Evolutionary conservation across 1,140 invertebrate species (phyloP), one percentile per base, ranked within the genome.

Genomic region (Pararge aegeria): DNA sequence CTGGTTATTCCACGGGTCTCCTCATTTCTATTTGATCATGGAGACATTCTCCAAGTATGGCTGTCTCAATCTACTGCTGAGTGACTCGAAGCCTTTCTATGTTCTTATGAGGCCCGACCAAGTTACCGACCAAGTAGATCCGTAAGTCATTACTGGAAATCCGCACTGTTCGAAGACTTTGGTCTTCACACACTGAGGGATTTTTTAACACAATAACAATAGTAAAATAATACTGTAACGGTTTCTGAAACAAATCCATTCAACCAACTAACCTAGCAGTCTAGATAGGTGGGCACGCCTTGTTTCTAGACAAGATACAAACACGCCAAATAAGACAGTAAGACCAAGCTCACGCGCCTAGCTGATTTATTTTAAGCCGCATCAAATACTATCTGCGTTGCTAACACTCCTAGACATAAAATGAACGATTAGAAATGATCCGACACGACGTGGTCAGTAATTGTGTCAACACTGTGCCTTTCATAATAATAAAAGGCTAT

Each of bases 401-500:
- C 46, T 52, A 55, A 55, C 42, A 37, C 49, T 51, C 54, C 54
- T 61, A 34, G 58, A 60, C 58, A 66, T 61, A 66, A 61, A 66
- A 66, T 54, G 42, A 61, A 61, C 58, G 58, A 66, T 66, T 66
- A 66, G 55, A 66, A 66, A 51, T 57, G 55, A 66, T 66, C 57
- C 40, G 57, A 57, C 58, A 49, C 42, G 51, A 27, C 51, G 50
- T 40, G 29, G 21, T 10, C 29, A 46, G 61, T 56, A 64, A 64
- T 64, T 64, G 61, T 64, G 61, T 64, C 61, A 64, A 50, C 55
- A 21, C 34, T 49, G 34, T 38, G 55, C 55, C 42, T 64, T 64
- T 50, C 61, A 64, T 64, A 49, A 56, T 57, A 57, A 58, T 50
- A 49, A 53, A 54, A 54, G 42, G 20, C 49, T 49, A 40, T 61